These are phyloP conservation scores for Oopsacas minuta DNA, from an alignment of 37 sponge, comb jelly and placozoan genomes.

Conservation along the genomic window DNA sequence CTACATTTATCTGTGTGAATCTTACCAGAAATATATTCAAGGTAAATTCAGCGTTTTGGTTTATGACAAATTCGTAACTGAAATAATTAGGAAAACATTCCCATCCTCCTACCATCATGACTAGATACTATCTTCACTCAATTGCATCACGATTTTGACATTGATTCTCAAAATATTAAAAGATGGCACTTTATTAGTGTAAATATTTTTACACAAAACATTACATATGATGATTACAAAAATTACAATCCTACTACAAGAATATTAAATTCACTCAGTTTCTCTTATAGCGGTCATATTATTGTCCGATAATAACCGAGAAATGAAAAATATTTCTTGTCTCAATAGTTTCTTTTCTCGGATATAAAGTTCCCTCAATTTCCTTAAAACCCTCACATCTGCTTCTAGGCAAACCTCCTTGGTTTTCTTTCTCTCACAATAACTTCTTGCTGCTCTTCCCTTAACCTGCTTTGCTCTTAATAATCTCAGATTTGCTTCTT, in stretches of 20 bases:
- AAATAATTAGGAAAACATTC: too few relatives aligned
- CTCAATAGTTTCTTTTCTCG: background rate
- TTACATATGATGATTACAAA: background rate
- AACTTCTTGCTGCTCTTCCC: background rate
- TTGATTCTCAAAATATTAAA: too few relatives aligned
- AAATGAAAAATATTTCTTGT: background rate
- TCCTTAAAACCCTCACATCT: background rate
- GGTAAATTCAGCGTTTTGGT: too few relatives aligned
- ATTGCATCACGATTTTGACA: too few relatives aligned
- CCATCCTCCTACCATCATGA: too few relatives aligned
- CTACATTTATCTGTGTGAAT: too few relatives aligned
- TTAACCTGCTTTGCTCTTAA: background rate
- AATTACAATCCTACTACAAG: too few relatives aligned
- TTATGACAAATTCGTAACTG: too few relatives aligned
- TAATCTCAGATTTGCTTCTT: conserved; percentile 16
- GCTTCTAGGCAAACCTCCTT: background rate
- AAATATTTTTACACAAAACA: background rate
- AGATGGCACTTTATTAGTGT: background rate
- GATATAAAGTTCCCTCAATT: background rate
- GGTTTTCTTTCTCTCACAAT: conserved; percentile 4
- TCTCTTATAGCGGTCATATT: too few relatives aligned
- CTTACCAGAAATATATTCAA: too few relatives aligned
- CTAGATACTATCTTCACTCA: too few relatives aligned
- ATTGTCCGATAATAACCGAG: background rate
- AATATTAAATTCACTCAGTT: too few relatives aligned